A percentile compares a stretch with the other conserved stretches of the same genome.
Conservation (phyloP, 2,113 vertebrate species). For the Pseudorectes ferrugineus region DNA sequence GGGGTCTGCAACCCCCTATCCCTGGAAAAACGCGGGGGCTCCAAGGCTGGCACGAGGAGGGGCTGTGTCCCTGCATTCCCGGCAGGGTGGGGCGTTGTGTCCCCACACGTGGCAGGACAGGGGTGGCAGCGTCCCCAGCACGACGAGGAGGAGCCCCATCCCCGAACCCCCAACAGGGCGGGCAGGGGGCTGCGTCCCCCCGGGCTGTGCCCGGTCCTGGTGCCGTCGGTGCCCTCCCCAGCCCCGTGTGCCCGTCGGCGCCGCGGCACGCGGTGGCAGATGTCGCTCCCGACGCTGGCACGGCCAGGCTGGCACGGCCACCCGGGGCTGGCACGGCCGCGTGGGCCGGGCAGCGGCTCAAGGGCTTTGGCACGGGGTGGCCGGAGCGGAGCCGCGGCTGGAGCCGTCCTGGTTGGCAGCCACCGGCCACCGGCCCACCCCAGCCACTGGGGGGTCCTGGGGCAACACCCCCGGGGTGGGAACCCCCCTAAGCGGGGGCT, state of each 20-base stretch:
- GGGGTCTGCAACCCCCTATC: not conserved
- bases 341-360: constrained; percentile 22
- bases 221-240: not conserved
- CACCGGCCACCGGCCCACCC: not conserved
- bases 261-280: constrained; percentile 20
- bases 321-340: not conserved
- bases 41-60: not conserved
- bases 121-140: not conserved
- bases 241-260: not conserved
- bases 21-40: accelerated
- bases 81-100: not conserved
- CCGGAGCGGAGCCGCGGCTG: not conserved
- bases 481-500: not conserved
- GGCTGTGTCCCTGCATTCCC: accelerated
- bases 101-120: not conserved
- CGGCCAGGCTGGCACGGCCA: not conserved
- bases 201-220: not conserved
- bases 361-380: constrained; percentile 58
- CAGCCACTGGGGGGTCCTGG: not conserved
- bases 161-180: not conserved
- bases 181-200: not conserved
- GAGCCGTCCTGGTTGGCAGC: constrained; percentile 20
- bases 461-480: not conserved
- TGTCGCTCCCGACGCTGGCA: constrained; percentile 21
- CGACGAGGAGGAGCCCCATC: not conserved